These are phyloP conservation scores for Ectemnius continuus DNA, from an alignment of 2,888 invertebrate species.

Conservation along the genomic window DNA sequence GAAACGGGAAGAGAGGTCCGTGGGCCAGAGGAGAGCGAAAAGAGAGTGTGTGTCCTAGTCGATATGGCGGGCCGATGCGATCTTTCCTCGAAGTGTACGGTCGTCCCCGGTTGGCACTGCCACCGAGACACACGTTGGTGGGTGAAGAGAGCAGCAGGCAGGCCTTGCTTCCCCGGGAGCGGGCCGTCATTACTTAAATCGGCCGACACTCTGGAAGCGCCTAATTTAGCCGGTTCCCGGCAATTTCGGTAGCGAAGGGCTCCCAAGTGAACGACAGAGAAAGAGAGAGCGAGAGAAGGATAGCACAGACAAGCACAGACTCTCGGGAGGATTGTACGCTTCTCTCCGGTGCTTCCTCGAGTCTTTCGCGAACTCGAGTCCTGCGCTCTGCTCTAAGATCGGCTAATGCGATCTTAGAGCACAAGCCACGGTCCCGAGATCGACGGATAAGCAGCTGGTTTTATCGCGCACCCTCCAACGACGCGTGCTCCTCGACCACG, in stretches of 20 bases:
- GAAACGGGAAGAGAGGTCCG: too few relatives aligned
- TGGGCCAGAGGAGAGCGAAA: too few relatives aligned
- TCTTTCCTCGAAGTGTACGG: too few relatives aligned
- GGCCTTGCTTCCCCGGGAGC: not conserved
- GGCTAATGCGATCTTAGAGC: slow-evolving; percentile 61
- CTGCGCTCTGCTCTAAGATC: slow-evolving; percentile 60
- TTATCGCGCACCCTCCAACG: slow-evolving; percentile 48
- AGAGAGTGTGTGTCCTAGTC: too few relatives aligned
- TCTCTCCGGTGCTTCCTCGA: slow-evolving; percentile 28
- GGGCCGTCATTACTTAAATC: slow-evolving; percentile 19
- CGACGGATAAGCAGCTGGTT: slow-evolving; percentile 64
- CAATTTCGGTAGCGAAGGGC: slow-evolving; percentile 49
- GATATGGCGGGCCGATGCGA: too few relatives aligned
- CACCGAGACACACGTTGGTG: too few relatives aligned
- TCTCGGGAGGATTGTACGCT: not conserved
- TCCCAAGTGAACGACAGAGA: slow-evolving; percentile 9
- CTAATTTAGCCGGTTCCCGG: slow-evolving; percentile 17
- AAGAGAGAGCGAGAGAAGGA: not conserved
- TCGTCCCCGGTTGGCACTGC: too few relatives aligned
- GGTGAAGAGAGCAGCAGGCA: too few relatives aligned
- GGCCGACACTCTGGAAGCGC: not conserved
- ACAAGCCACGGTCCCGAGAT: slow-evolving; percentile 54
- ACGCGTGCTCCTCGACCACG: not conserved
- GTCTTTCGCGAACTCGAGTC: slow-evolving; percentile 36
- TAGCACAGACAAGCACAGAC: not conserved